A percentile compares a stretch with the other conserved stretches of the same genome.
phyloP scores from a whole-genome alignment of 2,797 vertebrate genomes.

The Avahi laniger region DNA sequence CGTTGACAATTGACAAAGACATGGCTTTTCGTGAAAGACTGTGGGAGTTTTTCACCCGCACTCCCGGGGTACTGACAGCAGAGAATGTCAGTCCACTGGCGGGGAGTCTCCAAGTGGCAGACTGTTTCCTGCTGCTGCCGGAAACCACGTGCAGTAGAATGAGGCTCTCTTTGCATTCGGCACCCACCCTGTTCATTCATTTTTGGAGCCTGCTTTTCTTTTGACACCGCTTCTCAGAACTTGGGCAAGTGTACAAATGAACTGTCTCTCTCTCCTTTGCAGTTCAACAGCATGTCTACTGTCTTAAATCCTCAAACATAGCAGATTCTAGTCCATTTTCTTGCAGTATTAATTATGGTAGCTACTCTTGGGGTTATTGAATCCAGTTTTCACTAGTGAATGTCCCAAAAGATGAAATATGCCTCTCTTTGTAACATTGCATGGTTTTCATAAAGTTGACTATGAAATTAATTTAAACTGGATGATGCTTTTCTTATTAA shows the following conservation, averaged over 20 bases:
- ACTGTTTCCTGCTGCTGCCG: background rate
- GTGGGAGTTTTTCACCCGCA: background rate
- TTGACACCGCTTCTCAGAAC: background rate
- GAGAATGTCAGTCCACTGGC: background rate
- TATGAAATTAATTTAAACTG: background rate
- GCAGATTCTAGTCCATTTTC: background rate
- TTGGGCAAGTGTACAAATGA: constrained; percentile 13
- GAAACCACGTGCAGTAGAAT: background rate
- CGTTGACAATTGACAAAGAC: constrained; percentile 31
- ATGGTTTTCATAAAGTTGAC: background rate
- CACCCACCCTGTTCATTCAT: background rate
- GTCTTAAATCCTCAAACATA: background rate
- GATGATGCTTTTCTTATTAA: background rate
- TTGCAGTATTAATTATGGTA: background rate
- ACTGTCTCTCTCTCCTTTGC: background rate
- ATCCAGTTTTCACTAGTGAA: background rate
- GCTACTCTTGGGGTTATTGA: background rate
- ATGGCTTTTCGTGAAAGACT: constrained; percentile 38
- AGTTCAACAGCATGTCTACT: background rate
- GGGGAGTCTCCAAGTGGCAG: background rate
- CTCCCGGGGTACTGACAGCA: background rate
- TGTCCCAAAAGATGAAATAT: background rate
- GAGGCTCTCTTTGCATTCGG: constrained; percentile 8
- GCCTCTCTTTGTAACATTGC: background rate
- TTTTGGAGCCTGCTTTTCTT: constrained; percentile 18